These are phyloP conservation scores for Timema podura DNA, from an alignment of 2,888 invertebrate species.

Conservation along the genomic window DNA sequence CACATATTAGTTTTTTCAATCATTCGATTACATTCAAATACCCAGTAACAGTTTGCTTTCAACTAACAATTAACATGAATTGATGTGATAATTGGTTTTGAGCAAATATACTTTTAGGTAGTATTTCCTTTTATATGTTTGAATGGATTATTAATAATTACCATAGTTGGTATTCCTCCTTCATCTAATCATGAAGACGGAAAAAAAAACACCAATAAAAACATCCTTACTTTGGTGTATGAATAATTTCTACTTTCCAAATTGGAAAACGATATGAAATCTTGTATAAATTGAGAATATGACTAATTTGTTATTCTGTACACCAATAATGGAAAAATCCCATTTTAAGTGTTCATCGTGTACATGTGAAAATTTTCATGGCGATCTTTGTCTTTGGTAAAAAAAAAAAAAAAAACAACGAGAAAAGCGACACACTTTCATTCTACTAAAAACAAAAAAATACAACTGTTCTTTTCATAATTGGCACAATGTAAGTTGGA, in stretches of 20 bases:
- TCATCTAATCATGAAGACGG: constrained; percentile 19
- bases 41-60: constrained; percentile 12
- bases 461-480: constrained; percentile 15
- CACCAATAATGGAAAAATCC: constrained; percentile 11
- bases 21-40: constrained; percentile 17
- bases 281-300: constrained; percentile 25
- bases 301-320: constrained; percentile 14
- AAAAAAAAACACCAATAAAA: constrained; percentile 23
- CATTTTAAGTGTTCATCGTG: constrained; percentile 14
- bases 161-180: neutral
- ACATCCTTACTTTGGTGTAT: constrained; percentile 28
- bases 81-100: constrained; percentile 28
- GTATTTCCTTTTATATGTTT: constrained; percentile 19
- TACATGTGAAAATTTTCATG: constrained; percentile 14
- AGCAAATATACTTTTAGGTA: constrained; percentile 29
- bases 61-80: constrained; percentile 27
- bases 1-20: constrained; percentile 8
- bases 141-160: too few relatives aligned
- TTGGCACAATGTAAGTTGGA: constrained; percentile 23
- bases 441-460: constrained; percentile 4
- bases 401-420: constrained; percentile 18
- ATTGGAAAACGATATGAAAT: constrained; percentile 28
- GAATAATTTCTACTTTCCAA: constrained; percentile 17
- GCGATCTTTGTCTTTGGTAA: constrained; percentile 21
- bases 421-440: neutral